Evolutionary conservation across 1,140 invertebrate species (phyloP), one percentile per base, ranked within the genome.

Genomic region (Cyclina sinensis): DNA sequence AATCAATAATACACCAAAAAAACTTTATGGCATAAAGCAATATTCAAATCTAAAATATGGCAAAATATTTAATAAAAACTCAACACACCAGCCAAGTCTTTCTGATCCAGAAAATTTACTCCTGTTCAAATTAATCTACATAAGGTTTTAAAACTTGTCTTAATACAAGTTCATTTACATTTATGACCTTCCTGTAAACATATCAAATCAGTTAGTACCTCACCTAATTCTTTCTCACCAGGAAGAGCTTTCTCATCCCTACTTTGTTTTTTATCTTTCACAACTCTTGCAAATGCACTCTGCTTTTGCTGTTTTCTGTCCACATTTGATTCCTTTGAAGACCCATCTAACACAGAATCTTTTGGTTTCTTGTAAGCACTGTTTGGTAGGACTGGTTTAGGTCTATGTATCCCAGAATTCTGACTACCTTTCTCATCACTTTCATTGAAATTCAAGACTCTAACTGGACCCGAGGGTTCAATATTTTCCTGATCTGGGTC

Each of bases 331-430:
- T 88, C 86, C 39, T 82, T 82, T 59, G 86, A 88, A 43, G 65
- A 43, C 48, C 48, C 79, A 12, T 74, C 16, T 11, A 30, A n/a
- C 18, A 68, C 14, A n/a, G 48, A 21, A 62, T 88, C 80, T 43
- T 81, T 83, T 43, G 83, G 35, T 27, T 76, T 70, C 24, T n/a
- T 43, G 43, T 73, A 30, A 74, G 79, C 65, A 82, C 43, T 37
- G 73, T 82, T 82, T 73, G 78, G 86, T 30, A 88, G 59, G 46
- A 88, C 78, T 76, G 86, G 86, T 88, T 88, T 88, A 30, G 83
- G 83, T 86, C 83, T 73, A 76, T 74, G 68, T 73, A 83, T 43
- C 27, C 37, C 86, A 43, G 74, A 80, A 70, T 73, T 82, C 18
- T 82, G 27, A 59, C 51, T 37, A 70, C 65, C 24, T 68, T 88